These are phyloP conservation scores for Coecobrya sp. DNA, from an alignment of 2,888 invertebrate genomes.

Conservation along the genomic window DNA sequence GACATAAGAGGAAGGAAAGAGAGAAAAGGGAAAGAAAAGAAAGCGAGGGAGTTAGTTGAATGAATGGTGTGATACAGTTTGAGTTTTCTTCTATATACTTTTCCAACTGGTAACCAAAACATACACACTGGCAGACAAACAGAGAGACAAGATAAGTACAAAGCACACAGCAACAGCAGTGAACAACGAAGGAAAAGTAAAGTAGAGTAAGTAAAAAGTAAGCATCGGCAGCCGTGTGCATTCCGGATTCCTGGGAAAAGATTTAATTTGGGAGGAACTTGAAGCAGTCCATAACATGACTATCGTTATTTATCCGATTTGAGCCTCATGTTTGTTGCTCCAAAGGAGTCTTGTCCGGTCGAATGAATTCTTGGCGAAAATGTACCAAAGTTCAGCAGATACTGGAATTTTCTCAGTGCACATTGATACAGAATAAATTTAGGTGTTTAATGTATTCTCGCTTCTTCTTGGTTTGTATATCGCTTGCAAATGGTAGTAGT, in stretches of 20 bases:
- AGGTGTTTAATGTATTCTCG: slow-evolving; percentile 57
- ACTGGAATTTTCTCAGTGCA: slow-evolving; percentile 28
- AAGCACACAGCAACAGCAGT: not conserved
- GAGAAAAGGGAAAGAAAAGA: slow-evolving; percentile 16
- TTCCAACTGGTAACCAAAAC: slow-evolving; percentile 26
- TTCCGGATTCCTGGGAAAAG: slow-evolving; percentile 71
- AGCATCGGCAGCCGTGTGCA: slow-evolving; percentile 13
- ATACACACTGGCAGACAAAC: not conserved
- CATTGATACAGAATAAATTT: slow-evolving; percentile 53
- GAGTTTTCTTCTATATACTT: slow-evolving; percentile 38
- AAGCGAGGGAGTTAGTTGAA: slow-evolving; percentile 61
- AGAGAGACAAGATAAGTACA: slow-evolving; percentile 36
- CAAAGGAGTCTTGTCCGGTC: slow-evolving; percentile 71
- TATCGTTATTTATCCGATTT: slow-evolving; percentile 79
- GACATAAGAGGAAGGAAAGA: slow-evolving; percentile 38
- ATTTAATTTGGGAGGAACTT: slow-evolving; percentile 77
- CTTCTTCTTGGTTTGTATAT: not conserved
- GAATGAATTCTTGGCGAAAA: slow-evolving; percentile 68
- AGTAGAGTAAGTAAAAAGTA: slow-evolving; percentile 44
- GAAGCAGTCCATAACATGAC: slow-evolving; percentile 72
- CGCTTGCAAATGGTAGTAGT: not conserved
- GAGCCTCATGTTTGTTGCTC: slow-evolving; percentile 73
- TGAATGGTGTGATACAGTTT: slow-evolving; percentile 71
- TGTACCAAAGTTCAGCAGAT: slow-evolving; percentile 38
- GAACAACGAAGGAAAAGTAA: not conserved